These are phyloP conservation scores for Anaspis maculata DNA, from an alignment of 2,888 invertebrate genomes.

Conservation along the genomic window DNA sequence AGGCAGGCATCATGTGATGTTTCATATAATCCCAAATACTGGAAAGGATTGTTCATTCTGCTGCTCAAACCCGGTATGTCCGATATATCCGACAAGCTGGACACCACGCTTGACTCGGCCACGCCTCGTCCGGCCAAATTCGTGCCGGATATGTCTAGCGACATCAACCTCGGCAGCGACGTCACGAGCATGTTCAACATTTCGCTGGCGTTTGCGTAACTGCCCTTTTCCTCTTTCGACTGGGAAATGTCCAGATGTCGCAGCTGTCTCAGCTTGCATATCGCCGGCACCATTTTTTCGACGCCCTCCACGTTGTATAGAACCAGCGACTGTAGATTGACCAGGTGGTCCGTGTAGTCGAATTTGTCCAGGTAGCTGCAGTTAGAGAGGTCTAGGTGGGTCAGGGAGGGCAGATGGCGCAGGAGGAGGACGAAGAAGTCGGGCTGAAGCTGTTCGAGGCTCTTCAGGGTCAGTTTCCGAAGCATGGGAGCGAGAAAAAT, in stretches of 20 bases:
- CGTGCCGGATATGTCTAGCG: conserved; percentile 92
- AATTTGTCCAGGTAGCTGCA: conserved; percentile 57
- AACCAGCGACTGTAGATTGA: conserved; percentile 63
- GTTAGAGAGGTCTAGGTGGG: conserved; percentile 64
- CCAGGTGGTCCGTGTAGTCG: conserved; percentile 56
- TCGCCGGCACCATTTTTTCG: conserved; percentile 53
- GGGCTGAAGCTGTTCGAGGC: conserved; percentile 44
- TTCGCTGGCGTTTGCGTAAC: conserved; percentile 66
- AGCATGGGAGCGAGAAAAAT: conserved; percentile 54
- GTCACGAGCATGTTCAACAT: conserved; percentile 63
- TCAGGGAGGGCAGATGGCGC: conserved; percentile 51
- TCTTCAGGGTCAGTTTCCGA: conserved; percentile 50
- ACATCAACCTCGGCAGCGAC: conserved; percentile 65
- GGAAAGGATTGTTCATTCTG: conserved; percentile 66
- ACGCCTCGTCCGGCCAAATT: conserved; percentile 86
- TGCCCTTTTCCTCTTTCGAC: conserved; percentile 57
- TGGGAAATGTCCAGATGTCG: conserved; percentile 82
- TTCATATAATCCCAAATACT: conserved; percentile 87
- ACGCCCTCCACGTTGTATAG: conserved; percentile 72
- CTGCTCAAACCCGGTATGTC: conserved; percentile 80
- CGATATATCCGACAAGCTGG: conserved; percentile 46
- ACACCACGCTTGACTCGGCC: conserved; percentile 46
- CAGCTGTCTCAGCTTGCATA: conserved; percentile 49
- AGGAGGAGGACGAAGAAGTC: conserved; percentile 49
- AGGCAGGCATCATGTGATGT: conserved; percentile 85